Percentiles rank a stretch among this genome's conserved stretches.
phyloP scores from a whole-genome alignment of 2,888 invertebrate genomes.

The Sympetrum striolatum region DNA sequence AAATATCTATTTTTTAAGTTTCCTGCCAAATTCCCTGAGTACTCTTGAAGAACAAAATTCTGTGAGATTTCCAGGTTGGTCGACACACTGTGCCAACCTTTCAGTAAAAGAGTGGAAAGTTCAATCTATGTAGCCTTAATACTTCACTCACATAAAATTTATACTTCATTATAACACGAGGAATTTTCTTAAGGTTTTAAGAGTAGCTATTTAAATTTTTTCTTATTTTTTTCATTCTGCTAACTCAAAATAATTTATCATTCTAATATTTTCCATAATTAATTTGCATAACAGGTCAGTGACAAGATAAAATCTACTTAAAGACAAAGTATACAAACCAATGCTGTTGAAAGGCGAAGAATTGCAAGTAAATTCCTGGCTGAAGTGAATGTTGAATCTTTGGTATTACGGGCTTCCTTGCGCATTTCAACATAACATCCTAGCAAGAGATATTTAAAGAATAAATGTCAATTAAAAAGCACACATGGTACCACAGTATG shows the following conservation, averaged over 20 bases:
- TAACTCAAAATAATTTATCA: not conserved
- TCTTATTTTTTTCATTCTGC: not conserved
- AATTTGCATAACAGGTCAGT: not conserved
- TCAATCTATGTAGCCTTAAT: too few relatives aligned
- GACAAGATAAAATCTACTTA: not conserved
- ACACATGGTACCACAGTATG: not conserved
- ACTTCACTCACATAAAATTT: too few relatives aligned
- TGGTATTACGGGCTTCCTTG: conserved; percentile 85
- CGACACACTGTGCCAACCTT: too few relatives aligned
- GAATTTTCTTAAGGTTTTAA: too few relatives aligned
- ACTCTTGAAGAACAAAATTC: too few relatives aligned
- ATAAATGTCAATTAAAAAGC: not conserved
- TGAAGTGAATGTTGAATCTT: conserved; percentile 95
- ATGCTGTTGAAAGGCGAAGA: conserved; percentile 88
- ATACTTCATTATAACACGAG: too few relatives aligned
- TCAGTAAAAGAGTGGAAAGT: too few relatives aligned
- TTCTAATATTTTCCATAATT: not conserved
- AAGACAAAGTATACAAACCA: conserved; percentile 69
- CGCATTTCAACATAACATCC: conserved; percentile 67
- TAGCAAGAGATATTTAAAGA: conserved; percentile 55
- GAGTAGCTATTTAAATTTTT: not conserved
- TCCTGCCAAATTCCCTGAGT: too few relatives aligned
- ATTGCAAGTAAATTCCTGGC: conserved; percentile 94
- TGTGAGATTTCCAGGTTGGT: too few relatives aligned
- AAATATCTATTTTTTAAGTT: too few relatives aligned